Evolutionary conservation across 64 coral and sea anemone species (phyloP).

Genomic region (Montipora foliosa): DNA sequence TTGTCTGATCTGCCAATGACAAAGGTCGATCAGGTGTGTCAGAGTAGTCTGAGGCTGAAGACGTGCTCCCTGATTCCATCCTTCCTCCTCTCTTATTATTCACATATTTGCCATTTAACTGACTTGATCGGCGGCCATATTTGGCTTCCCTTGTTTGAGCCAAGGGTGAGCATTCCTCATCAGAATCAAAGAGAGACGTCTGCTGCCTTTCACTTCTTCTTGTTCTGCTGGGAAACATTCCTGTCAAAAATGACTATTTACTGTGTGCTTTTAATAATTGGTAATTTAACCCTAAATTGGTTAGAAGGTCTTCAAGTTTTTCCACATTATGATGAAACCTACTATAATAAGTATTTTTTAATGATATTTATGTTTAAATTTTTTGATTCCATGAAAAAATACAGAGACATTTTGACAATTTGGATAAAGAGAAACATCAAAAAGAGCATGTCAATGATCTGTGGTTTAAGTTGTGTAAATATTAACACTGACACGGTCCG

Average conservation of each 20-base stretch:
- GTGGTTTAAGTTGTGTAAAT: no score
- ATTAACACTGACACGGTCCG: no score
- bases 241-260: not conserved
- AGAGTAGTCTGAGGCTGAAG: constrained; percentile 27
- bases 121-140: constrained; percentile 75
- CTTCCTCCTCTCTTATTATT: constrained; percentile 2
- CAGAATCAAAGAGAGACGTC: constrained; percentile 53
- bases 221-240: constrained; percentile 19
- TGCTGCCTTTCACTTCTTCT: constrained; percentile 39
- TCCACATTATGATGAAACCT: no score
- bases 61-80: not conserved
- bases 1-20: constrained; percentile 49
- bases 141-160: constrained; percentile 53
- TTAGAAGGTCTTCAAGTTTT: no score
- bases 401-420: no score
- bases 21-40: constrained; percentile 62
- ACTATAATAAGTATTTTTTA: no score
- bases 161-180: constrained; percentile 47
- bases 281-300: no score
- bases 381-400: no score
- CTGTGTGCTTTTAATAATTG: not conserved
- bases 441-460: no score
- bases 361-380: no score
- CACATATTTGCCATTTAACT: constrained; percentile 9
- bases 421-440: no score